Evolutionary conservation across 2,888 invertebrate genomes (phyloP), one percentile per base, ranked within the genome.

Genomic region (Caenorhabditis panamensis): DNA sequence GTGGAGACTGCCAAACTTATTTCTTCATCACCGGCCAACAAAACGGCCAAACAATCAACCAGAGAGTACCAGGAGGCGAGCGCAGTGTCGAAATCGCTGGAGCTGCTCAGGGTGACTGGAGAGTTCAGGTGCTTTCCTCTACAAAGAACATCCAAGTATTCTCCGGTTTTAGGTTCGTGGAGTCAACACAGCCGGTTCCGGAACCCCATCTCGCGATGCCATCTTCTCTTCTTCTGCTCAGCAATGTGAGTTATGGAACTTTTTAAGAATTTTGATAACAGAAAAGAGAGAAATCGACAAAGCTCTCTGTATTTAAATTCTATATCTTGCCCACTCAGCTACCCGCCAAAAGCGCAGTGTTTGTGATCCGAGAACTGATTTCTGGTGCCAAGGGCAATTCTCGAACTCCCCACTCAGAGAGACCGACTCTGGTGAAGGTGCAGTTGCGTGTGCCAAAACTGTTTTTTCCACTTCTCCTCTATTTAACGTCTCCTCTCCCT

Each of bases 281-380:
- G 2, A 56, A 31, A 56, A 31, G 5, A n/a, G 18, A 26, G 13
- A 31, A 54, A 9, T 37, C 11, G 16, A 24, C 28, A 18, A 22
- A n/a, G 3, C 8, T 59, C 16, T 22, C n/a, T 68, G 16, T 47
- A 41, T 11, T 11, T 13, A 6, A 37, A 22, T 22, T 53, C 37
- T 47, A 20, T 26, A 59, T 41, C n/a, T 41, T 37, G 24, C 1
- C 22, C 22, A 24, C n/a, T 75, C 81, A 81, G 81, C 76, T 24
- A 20, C 37, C 47, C 89, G 89, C 62, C 64, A 71, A 69, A 84
- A 86, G 67, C 88, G 89, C 61, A 82, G 83, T 64, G 84, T 89
- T 63, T 90, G 90, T 67, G 90, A 90, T 80, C 90, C 90, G 49
- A 82, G 89, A 63, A 89, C 87, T 47, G 90, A 90, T 82, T 90